Conservation (phyloP, 2,797 vertebrate species). For the Miichthys miiuy region DNA sequence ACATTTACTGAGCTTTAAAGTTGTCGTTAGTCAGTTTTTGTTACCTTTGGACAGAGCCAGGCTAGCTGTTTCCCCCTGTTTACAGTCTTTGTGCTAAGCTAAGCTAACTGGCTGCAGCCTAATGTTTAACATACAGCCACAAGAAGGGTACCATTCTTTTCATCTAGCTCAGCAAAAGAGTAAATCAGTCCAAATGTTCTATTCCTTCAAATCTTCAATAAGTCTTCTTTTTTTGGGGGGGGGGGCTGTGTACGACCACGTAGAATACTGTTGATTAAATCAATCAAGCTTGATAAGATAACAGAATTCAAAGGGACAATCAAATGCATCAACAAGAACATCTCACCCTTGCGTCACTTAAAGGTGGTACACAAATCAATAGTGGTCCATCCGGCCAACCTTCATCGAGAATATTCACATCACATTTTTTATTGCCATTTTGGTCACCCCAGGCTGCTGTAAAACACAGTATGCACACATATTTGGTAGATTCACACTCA, state of each 20-base stretch:
- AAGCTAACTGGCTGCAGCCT: not conserved
- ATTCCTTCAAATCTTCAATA: not conserved
- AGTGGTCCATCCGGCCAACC: not conserved
- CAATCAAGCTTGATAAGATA: conserved; percentile 6
- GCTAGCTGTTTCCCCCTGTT: not conserved
- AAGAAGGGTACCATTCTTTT: not conserved
- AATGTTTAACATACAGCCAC: too few relatives aligned
- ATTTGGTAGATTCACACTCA: not conserved
- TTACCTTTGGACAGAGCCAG: not conserved
- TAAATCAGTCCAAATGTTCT: not conserved
- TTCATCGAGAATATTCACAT: not conserved
- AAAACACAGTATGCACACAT: not conserved
- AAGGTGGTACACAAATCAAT: not conserved
- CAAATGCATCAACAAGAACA: conserved; percentile 5
- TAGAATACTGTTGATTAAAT: not conserved
- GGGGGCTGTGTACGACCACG: not conserved
- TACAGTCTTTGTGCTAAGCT: conserved; percentile 7
- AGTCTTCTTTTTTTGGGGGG: not conserved
- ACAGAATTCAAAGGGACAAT: conserved; percentile 2
- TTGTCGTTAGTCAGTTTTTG: not conserved
- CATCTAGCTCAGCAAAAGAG: not conserved
- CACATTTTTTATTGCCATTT: conserved; percentile 8
- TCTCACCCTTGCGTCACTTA: not conserved
- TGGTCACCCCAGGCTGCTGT: not conserved
- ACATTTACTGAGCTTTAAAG: not conserved